Evolutionary conservation across 2,797 vertebrate genomes (phyloP), one percentile per base, ranked within the genome.

Genomic region (Psittacula echo): DNA sequence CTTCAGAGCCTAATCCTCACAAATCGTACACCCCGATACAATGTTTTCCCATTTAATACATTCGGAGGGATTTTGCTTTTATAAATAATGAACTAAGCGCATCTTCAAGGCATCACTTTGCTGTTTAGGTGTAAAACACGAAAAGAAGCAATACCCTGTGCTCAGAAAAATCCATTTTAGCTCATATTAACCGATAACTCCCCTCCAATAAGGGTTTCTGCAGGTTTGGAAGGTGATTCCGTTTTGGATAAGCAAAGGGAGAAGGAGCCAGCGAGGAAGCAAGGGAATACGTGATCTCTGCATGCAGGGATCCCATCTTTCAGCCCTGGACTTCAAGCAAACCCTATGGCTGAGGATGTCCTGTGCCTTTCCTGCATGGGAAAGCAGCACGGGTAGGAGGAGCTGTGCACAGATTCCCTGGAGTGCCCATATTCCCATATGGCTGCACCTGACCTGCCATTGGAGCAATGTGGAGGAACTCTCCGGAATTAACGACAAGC

Each of bases 51-150:
- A 94, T 97, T 96, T 96, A 94, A 97, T 96, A 92, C 93, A 86
- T 96, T 94, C 79, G 53, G 78, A 80, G 90, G 92, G 94, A 88
- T 95, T 96, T 94, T 94, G 80, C 92, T 96, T 96, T 95, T 94
- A 96, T 96, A 96, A 97, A 97, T 96, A 97, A 96, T 95, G 92
- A 89, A 94, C 87, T 92, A 94, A 97, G 95, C 96, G 93, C 89
- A 41, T 96, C 95, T 96, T 95, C 87, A 82, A 97, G 93, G 90
- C 92, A 84, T 89, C 89, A 27, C 93, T 91, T 95, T 82, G 85
- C 90, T 45, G 88, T 90, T 94, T 67, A 94, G 87, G 84, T 48
- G 37, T 70, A 30, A 34, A 82, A 91, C 72, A 71, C 47, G 74
- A 67, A 19, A 60, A 44, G 61, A 71, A 60, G 72, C 48, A 58